Base-by-base conservation (phyloP, 2,797 vertebrate genomes). In the Lithobates sylvaticus region DNA sequence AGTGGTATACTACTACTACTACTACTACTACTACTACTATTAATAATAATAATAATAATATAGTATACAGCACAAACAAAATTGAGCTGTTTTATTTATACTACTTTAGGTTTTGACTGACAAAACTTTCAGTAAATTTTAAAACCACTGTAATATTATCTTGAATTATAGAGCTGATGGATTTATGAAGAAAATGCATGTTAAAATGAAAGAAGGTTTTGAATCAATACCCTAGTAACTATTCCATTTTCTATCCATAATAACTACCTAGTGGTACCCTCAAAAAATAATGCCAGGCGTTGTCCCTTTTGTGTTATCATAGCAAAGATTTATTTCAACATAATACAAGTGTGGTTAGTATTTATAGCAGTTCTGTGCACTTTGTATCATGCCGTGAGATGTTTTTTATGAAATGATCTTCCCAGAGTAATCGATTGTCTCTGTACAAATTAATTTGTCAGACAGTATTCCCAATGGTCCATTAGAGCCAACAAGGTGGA, bases 351-450 rank as follows among this genome's bases (percentile, higher is more conserved):
- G 65, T 7, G 65, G 75, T 83, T 72, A 70, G 79, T 73, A 73
- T 83, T 73, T 27, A 77, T 72, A 83, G 85, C 54, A 21, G 85
- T 32, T 39, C 21, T 61, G 23, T 67, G 50, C 69, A 78, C 80
- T 83, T 87, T 83, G 39, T 69, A 83, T 87, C 75, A 78, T 67
- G 80, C 77, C 72, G 50, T 83, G 50, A 78, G 68, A 54, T 87
- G 26, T 27, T 39, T 78, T 78, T 54, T 78, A 83, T 87, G 83
- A 78, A 87, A 87, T 86, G 79, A 64, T 78, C 74, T 77, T 65
- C 67, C 50, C 79, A 83, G 73, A 64, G 74, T 73, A 77, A 86
- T 87, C 58, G 85, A 87, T 83, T 74, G 77, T 50, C 77, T 80
- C 70, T 36, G 39, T 74, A 67, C 58, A 68, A 79, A 85, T 85